A percentile compares a stretch with the other conserved stretches of the same genome.
Evolutionary conservation across 2,113 vertebrate genomes (phyloP).

Genomic region (Odocoileus hemionus): DNA sequence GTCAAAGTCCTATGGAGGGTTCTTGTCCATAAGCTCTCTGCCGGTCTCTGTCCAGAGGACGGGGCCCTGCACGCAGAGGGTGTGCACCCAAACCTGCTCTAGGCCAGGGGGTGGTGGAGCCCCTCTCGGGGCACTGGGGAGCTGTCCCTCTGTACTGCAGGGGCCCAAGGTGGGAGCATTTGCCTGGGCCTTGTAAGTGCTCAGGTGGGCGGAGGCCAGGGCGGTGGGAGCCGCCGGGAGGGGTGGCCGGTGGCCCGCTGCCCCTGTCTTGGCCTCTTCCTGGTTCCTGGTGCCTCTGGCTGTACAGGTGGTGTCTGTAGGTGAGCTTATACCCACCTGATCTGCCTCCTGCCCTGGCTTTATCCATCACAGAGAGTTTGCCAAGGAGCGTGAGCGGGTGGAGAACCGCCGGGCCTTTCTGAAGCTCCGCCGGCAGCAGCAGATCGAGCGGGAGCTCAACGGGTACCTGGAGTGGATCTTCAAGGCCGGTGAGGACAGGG

Average conservation of each 20-base stretch:
- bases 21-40: neutral
- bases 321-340: neutral
- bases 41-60: neutral
- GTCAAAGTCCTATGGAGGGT: neutral
- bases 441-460: constrained; percentile 94
- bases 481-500: constrained; percentile 89
- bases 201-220: neutral
- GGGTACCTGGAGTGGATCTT: constrained; percentile 98
- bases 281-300: neutral
- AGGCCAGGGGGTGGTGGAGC: fast-evolving
- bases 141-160: neutral
- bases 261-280: neutral
- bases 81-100: neutral
- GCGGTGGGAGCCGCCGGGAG: neutral
- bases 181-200: neutral
- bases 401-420: constrained; percentile 96
- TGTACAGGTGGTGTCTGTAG: too few species aligned
- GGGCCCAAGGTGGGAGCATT: too few species aligned
- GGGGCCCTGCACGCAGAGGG: neutral
- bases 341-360: neutral
- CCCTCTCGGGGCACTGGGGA: neutral
- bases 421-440: constrained; percentile 96
- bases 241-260: fast-evolving
- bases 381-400: constrained; percentile 94
- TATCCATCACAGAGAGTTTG: constrained; percentile 87